phyloP scores from a whole-genome alignment of 2,113 vertebrate genomes.

The Notothenia coriiceps region DNA sequence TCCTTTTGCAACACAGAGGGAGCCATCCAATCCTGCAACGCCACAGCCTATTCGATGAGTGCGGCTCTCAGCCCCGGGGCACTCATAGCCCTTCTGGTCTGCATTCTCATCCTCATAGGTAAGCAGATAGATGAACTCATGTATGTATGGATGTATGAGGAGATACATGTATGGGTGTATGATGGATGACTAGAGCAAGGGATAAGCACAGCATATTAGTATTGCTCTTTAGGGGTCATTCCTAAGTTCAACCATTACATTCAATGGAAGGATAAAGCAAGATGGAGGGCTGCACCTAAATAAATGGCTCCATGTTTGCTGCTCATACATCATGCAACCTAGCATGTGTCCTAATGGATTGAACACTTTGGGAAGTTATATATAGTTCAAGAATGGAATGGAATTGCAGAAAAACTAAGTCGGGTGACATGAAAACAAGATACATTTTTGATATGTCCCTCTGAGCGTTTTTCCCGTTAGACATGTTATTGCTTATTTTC shows the following conservation, averaged over 20 bases:
- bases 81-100: conserved; percentile 95
- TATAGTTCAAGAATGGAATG: conserved; percentile 50
- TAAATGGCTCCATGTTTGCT: background rate
- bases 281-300: conserved; percentile 10
- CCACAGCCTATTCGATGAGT: conserved; percentile 91
- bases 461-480: conserved; percentile 28
- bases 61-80: conserved; percentile 94
- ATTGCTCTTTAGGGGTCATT: conserved; percentile 32
- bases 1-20: conserved; percentile 77
- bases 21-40: conserved; percentile 95
- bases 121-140: conserved; percentile 71
- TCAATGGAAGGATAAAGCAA: conserved; percentile 18
- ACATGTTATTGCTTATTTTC: conserved; percentile 47
- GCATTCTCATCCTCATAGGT: conserved; percentile 97
- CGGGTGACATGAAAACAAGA: conserved; percentile 39
- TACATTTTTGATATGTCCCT: conserved; percentile 62
- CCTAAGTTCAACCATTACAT: conserved; percentile 18
- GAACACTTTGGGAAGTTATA: conserved; percentile 62
- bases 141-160: conserved; percentile 12
- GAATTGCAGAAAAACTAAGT: conserved; percentile 26
- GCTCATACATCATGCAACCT: conserved; percentile 26
- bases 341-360: conserved; percentile 55
- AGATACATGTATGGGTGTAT: conserved; percentile 82
- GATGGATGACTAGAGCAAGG: conserved; percentile 18
- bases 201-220: conserved; percentile 38